These are phyloP conservation scores for Arenaria interpres DNA, from an alignment of 2,113 vertebrate species.

Conservation along the genomic window DNA sequence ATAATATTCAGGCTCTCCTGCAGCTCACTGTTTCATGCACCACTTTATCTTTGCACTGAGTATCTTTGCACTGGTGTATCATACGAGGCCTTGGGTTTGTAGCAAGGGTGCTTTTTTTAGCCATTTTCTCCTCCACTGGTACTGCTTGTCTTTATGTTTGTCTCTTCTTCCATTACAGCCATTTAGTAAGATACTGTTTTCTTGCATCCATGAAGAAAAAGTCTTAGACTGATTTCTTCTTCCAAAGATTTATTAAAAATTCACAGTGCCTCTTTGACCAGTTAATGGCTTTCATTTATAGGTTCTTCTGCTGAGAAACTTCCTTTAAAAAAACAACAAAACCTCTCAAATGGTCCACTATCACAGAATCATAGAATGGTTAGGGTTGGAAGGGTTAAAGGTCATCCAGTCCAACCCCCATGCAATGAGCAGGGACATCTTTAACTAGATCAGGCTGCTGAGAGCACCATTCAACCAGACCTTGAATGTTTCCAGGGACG, in stretches of 20 bases:
- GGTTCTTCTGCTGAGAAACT: not conserved
- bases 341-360: not conserved
- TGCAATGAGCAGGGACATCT: not conserved
- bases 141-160: not conserved
- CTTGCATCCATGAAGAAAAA: not conserved
- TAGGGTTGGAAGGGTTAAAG: not conserved
- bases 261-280: not conserved
- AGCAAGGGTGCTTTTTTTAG: not conserved
- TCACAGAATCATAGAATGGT: not conserved
- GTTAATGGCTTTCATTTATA: not conserved
- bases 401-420: not conserved
- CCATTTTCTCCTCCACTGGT: not conserved
- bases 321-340: not conserved
- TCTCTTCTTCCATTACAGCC: not conserved
- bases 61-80: not conserved
- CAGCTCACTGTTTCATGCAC: not conserved
- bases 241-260: not conserved
- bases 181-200: not conserved
- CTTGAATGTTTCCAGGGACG: not conserved
- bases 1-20: not conserved
- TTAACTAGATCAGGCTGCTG: not conserved
- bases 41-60: not conserved
- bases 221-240: not conserved
- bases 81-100: not conserved
- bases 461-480: not conserved